These are phyloP conservation scores for Recurvirostra avosetta DNA, from an alignment of 2,113 vertebrate genomes.

Conservation along the genomic window DNA sequence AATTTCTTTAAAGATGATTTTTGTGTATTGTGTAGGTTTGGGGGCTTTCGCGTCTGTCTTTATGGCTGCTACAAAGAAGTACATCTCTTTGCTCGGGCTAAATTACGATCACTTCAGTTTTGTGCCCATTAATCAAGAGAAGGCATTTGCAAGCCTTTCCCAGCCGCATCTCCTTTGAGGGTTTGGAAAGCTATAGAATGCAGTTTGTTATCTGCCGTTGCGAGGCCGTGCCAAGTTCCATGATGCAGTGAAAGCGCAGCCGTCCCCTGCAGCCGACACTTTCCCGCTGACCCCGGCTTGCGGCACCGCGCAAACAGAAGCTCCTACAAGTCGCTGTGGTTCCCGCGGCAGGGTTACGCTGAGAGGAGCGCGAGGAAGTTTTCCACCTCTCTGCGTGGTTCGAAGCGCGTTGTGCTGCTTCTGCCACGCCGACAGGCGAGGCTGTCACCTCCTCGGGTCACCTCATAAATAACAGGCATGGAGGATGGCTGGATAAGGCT, in stretches of 20 bases:
- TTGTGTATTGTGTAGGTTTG: constrained; percentile 11
- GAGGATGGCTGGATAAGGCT: not conserved
- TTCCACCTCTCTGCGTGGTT: not conserved
- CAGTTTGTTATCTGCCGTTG: constrained; percentile 22
- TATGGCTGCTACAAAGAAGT: constrained; percentile 13
- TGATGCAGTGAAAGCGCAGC: constrained; percentile 49
- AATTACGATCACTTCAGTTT: constrained; percentile 48
- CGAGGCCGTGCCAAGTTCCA: constrained; percentile 24
- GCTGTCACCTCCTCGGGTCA: constrained; percentile 23
- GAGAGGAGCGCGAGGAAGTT: not conserved
- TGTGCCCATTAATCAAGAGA: constrained; percentile 27
- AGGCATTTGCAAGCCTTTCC: constrained; percentile 40
- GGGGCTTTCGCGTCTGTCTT: not conserved
- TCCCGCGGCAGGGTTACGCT: not conserved
- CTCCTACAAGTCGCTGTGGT: constrained; percentile 25
- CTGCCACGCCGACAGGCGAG: not conserved
- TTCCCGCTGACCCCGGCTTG: constrained; percentile 34
- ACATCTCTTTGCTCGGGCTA: constrained; percentile 17
- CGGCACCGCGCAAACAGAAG: constrained; percentile 31
- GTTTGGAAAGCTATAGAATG: constrained; percentile 47
- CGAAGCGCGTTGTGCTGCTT: not conserved
- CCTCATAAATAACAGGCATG: constrained; percentile 33
- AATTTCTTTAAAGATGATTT: constrained; percentile 47
- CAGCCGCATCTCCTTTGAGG: constrained; percentile 30
- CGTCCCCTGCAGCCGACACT: constrained; percentile 25